Evolutionary conservation across 2,797 vertebrate species (phyloP).

Genomic region (Lacerta bilineata): DNA sequence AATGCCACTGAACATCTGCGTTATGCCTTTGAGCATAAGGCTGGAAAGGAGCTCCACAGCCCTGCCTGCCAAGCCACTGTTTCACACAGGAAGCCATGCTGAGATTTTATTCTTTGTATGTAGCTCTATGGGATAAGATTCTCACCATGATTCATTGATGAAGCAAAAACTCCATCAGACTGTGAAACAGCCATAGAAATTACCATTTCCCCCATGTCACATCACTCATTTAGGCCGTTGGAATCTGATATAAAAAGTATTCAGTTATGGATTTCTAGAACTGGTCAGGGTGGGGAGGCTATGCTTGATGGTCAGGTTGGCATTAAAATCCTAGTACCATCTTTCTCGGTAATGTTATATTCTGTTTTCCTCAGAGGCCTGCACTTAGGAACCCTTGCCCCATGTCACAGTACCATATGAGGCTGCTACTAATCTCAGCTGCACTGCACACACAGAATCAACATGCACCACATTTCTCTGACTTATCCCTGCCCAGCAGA

Average conservation of each 20-base stretch:
- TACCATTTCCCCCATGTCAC: neutral
- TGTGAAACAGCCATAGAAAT: neutral
- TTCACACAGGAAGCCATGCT: neutral
- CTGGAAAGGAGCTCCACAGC: neutral
- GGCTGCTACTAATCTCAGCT: neutral
- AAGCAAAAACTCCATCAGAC: neutral
- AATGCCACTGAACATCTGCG: conserved; percentile 6
- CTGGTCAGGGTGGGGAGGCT: neutral
- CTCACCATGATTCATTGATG: neutral
- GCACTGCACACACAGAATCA: neutral
- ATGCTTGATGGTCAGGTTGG: neutral
- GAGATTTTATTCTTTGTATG: neutral
- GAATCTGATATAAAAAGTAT: too few species aligned
- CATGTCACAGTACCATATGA: neutral
- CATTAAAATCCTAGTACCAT: neutral
- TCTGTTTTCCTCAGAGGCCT: neutral
- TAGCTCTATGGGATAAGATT: neutral
- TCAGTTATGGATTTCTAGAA: neutral
- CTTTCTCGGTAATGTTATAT: neutral
- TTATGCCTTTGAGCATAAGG: neutral
- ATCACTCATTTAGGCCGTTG: neutral
- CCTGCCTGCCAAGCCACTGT: neutral
- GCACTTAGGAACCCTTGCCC: neutral
- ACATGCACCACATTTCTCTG: neutral
- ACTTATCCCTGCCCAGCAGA: neutral